Percentiles rank a stretch among this genome's conserved stretches.
phyloP scores from a whole-genome alignment of 2,113 vertebrate genomes.

The Nothobranchius kuhntae region DNA sequence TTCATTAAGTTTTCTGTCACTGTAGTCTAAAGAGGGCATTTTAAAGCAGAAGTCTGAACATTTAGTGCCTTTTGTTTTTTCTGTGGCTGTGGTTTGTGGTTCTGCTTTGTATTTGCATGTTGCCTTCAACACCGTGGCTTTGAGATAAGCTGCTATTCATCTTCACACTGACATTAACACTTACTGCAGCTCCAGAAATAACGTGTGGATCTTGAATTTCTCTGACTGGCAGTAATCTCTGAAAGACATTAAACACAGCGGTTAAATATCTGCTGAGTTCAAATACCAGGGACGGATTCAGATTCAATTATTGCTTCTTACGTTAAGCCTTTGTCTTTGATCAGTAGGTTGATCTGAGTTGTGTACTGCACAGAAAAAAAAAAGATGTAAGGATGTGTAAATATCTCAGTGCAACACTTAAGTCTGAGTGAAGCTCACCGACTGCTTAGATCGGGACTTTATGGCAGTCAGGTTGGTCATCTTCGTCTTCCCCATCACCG shows the following conservation, averaged over 20 bases:
- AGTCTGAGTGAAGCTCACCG: slow-evolving; percentile 68
- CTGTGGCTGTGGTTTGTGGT: not conserved
- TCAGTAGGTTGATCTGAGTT: slow-evolving; percentile 37
- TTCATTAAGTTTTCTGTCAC: not conserved
- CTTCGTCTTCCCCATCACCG: slow-evolving; percentile 76
- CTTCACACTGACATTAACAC: slow-evolving; percentile 52
- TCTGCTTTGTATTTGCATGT: not conserved
- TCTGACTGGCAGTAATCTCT: slow-evolving; percentile 84
- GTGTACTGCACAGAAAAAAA: slow-evolving; percentile 51
- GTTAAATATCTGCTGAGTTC: not conserved
- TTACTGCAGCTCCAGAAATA: slow-evolving; percentile 89
- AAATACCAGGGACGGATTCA: not conserved
- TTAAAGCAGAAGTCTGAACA: not conserved
- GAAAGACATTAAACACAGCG: slow-evolving; percentile 35
- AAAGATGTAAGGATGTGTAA: not conserved
- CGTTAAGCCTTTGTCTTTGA: slow-evolving; percentile 68
- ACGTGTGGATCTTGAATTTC: slow-evolving; percentile 82
- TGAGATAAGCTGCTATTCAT: not conserved
- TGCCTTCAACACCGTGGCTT: not conserved
- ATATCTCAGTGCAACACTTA: accelerated
- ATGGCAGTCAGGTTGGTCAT: slow-evolving; percentile 71
- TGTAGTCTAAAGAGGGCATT: too few species aligned
- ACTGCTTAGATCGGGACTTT: slow-evolving; percentile 64
- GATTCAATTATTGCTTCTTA: slow-evolving; percentile 34
- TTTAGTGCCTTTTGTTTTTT: too few species aligned